phyloP scores from a whole-genome alignment of 2,888 invertebrate species.

The Amphipoea oculea region DNA sequence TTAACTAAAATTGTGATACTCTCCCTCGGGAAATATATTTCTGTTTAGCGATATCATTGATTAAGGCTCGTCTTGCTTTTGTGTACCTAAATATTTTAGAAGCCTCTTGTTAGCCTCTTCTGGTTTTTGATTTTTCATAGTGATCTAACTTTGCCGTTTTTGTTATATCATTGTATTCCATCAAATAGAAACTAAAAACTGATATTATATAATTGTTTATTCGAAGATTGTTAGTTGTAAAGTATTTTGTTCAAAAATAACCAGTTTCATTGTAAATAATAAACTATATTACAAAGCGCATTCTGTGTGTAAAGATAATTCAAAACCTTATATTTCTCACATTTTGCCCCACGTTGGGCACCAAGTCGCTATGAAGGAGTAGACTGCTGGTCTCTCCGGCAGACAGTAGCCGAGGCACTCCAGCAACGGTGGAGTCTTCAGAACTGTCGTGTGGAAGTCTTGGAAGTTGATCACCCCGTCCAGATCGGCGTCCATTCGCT shows the following conservation, averaged over 20 bases:
- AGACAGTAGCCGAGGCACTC: constrained; percentile 94
- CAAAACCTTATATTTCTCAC: constrained; percentile 64
- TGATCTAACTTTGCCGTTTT: background rate
- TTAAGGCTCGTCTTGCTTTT: background rate
- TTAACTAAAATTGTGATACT: constrained; percentile 36
- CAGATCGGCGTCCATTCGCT: constrained; percentile 93
- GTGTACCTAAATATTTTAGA: constrained; percentile 6
- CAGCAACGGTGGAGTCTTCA: constrained; percentile 91
- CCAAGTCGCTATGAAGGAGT: constrained; percentile 85
- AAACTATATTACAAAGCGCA: background rate
- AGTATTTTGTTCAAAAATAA: background rate
- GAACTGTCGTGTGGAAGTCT: constrained; percentile 92
- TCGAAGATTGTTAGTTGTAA: constrained; percentile 1
- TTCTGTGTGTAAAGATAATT: background rate
- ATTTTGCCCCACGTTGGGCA: constrained; percentile 85
- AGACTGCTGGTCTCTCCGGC: constrained; percentile 90
- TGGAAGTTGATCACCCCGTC: constrained; percentile 93
- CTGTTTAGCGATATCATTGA: constrained; percentile 30
- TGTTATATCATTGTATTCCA: background rate
- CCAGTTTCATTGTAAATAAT: background rate
- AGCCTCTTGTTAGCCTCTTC: background rate
- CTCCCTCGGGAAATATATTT: constrained; percentile 52
- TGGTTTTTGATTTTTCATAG: background rate
- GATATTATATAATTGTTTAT: constrained; percentile 6
- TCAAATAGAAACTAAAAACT: background rate